A percentile compares a stretch with the other conserved stretches of the same genome.
Conservation (phyloP, 2,888 invertebrate species). For the Cantharis lateralis region DNA sequence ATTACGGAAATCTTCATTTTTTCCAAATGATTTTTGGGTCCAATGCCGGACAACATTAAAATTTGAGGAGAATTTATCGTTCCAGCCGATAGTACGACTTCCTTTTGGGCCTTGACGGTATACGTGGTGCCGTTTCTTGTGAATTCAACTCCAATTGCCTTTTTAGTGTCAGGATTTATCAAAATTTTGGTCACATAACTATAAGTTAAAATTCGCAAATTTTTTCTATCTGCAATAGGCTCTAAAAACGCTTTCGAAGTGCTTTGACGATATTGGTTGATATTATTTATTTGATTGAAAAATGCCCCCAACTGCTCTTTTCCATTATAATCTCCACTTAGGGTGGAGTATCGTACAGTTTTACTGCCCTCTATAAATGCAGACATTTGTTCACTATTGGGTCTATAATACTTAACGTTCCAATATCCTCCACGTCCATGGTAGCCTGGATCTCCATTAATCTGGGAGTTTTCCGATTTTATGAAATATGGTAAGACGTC, state of each 20-base stretch:
- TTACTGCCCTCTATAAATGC: constrained; percentile 67
- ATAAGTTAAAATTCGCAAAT: constrained; percentile 63
- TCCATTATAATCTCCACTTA: constrained; percentile 65
- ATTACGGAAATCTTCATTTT: constrained; percentile 35
- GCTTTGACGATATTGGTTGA: constrained; percentile 63
- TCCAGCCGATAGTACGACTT: constrained; percentile 77
- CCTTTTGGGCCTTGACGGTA: constrained; percentile 62
- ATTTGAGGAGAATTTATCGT: constrained; percentile 64
- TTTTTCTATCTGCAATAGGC: constrained; percentile 58
- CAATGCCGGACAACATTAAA: constrained; percentile 44
- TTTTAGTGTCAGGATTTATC: constrained; percentile 57
- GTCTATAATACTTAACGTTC: constrained; percentile 68
- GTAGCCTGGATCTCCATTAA: constrained; percentile 64
- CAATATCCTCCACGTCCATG: constrained; percentile 69
- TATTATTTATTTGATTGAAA: constrained; percentile 64
- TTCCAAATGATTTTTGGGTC: constrained; percentile 37
- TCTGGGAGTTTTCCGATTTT: constrained; percentile 43
- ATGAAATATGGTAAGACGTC: constrained; percentile 48
- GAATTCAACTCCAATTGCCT: constrained; percentile 63
- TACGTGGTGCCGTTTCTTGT: constrained; percentile 54
- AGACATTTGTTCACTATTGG: constrained; percentile 62
- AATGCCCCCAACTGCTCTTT: constrained; percentile 65
- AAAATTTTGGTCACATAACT: constrained; percentile 62
- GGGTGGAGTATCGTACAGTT: constrained; percentile 60
- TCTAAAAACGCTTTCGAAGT: constrained; percentile 66